phyloP scores from a whole-genome alignment of 1,140 invertebrate species.

The silkworm (Bombyx mori) region DNA sequence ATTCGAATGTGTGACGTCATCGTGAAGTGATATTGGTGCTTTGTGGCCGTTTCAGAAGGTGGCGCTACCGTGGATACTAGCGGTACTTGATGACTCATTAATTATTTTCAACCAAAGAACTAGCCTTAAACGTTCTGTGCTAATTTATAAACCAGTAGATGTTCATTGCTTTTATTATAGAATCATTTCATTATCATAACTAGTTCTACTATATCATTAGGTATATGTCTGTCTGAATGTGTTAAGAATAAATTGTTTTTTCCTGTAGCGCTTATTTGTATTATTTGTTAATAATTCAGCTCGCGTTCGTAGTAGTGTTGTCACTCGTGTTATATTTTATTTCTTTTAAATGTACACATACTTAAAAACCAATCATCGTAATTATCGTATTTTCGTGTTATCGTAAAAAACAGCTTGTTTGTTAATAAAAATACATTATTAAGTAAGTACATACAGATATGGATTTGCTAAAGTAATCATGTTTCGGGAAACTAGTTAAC shows the following conservation, averaged over 20 bases:
- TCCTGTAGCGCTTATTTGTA: no score
- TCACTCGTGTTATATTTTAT: no score
- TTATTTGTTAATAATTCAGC: no score
- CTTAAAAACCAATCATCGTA: no score
- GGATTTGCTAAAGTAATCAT: conserved; percentile 33
- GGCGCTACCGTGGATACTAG: conserved; percentile 18
- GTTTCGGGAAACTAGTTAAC: conserved; percentile 46
- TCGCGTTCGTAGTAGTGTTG: no score
- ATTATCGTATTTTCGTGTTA: no score
- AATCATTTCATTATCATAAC: conserved; percentile 3
- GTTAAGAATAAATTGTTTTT: no score
- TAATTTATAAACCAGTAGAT: background rate
- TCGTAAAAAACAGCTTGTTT: no score
- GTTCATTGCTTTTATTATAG: background rate
- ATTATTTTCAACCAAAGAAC: conserved; percentile 14
- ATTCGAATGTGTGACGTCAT: conserved; percentile 46
- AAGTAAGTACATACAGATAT: conserved; percentile 5
- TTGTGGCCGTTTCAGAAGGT: conserved; percentile 49
- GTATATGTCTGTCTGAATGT: conserved; percentile 2
- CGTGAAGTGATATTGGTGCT: conserved; percentile 65
- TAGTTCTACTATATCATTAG: conserved; percentile 8
- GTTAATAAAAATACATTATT: no score
- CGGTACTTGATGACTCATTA: conserved; percentile 44
- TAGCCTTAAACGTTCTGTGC: background rate
- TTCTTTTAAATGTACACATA: no score